Base-by-base conservation (phyloP, 2,888 invertebrate genomes). In the Silvanus unidentatus region DNA sequence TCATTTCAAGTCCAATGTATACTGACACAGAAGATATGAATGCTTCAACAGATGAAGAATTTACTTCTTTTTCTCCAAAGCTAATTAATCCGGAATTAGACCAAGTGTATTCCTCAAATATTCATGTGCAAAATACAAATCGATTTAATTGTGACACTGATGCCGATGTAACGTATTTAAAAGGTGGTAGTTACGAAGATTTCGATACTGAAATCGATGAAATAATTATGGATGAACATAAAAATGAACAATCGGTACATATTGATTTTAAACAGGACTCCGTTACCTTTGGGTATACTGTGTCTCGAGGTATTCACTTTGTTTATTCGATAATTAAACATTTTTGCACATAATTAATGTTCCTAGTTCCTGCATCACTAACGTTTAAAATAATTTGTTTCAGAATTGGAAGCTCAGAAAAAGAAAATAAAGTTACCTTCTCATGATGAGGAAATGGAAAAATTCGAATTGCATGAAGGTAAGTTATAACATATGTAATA, bases 21-120 rank as follows among this genome's bases (percentile, higher is more conserved):
- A 76, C 76, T 1, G 76, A 76, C 47, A 62, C 68, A 3, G 77
- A 77, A 58, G 75, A 77, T 44, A 49, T 75, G 6, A 67, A 66
- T 47, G 60, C 69, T 14, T 70, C 74, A 2, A 69, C 68, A 15
- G 77, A 77, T 49, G 76, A 75, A 40, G 68, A 64, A 13, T 36
- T 44, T 8, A 42, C 44, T 10, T 62, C 63, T 46, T 60, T 62
- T 8, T 62, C 62, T 48, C 67, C 67, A 4, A 59, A 59, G 28
- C 71, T 73, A 47, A 53, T 75, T n/a, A 64, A 61, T 37, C 66
- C 68, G 34, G 69, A 73, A 54, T 55, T 75, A 0, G 73, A 76
- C 41, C 73, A 74, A 37, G 48, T 60, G 30, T 66, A 69, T 45
- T 66, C 66, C 14, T 73, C 74, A 5, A 68, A 69, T 4, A 72